Base-by-base conservation (phyloP, 2,888 invertebrate genomes). In the Parelbella ahira region DNA sequence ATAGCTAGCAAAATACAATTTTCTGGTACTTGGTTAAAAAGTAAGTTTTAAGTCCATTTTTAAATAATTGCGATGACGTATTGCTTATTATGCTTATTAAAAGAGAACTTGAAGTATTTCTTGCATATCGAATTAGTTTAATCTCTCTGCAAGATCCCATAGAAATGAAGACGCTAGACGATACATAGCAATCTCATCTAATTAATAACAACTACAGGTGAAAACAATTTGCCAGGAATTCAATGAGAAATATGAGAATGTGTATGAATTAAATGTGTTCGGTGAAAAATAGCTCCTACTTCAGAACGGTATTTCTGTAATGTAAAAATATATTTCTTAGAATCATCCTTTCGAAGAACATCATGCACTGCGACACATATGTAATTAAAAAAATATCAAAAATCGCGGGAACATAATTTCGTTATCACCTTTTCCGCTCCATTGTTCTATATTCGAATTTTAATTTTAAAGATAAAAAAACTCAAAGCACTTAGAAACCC, bases 371-470 rank as follows among this genome's bases (percentile, higher is more conserved):
- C n/a, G n/a, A n/a, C n/a, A n/a, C n/a, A n/a, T 29, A 11, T 7
- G 11, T 20, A 2, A 12, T 7, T 7, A 12, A 4, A 18, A 39
- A 21, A 33, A 21, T 4, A 32, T 20, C 11, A 2, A 42, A 12
- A 27, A 25, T n/a, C 33, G 13, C 32, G 32, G 6, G 25, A 23
- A 15, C 27, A 11, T 11, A 27, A 33, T 15, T 32, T 18, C 42
- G 28, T 28, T 27, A 34, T 37, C 86, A 86, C 86, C 86, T 86
- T 79, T 74, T 81, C 53, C 86, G 75, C 68, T 86, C 84, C 83
- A 83, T 78, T 55, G 48, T 63, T 50, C 32, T 36, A 29, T 27
- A 5, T 27, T 42, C 23, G 2, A 34, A 34, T 29, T 29, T 23
- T 1, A 42, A 29, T 25, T 47, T 24, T 13, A 39, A 32, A 18